Base-by-base conservation (phyloP, 2,113 vertebrate species). In the Ceratotherium simum region DNA sequence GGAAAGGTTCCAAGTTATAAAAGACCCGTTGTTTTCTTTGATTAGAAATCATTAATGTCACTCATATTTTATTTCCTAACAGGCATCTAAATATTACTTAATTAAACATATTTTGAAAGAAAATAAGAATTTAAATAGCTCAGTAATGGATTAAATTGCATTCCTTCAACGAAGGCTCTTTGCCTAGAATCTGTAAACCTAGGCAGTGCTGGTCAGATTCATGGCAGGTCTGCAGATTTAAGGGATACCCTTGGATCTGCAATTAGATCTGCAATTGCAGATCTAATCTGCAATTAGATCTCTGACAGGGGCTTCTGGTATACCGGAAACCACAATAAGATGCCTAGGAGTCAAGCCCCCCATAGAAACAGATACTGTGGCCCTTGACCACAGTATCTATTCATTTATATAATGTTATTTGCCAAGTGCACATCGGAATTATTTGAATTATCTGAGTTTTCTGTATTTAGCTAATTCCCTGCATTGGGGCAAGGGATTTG, bases 21-120 rank as follows among this genome's bases (percentile, higher is more conserved):
- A 94, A n/a, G 46, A 88, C 70, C 36, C 48, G 21, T 76, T 97
- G 36, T 84, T 42, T 86, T 54, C 36, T 67, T 42, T 84, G 27
- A 84, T 89, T 81, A 92, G 36, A 64, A 36, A 42, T 72, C 46
- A 27, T 54, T 84, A 89, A 58, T 18, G 5, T 65, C 65, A 64
- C 21, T 91, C 31, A 5, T 48, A 84, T 33, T 89, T 97, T 84
- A 84, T 67, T 85, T 84, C 67, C 70, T 76, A 62, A 29, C 6
- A 87, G 54, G 11, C 29, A 78, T 73, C 42, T 90, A 86, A 82
- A 60, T 82, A 33, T 78, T 70, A 39, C 51, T 88, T 93, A 90
- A 80, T 83, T 83, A 89, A 95, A n/a, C 69, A 5, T 81, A 83
- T 96, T 89, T 93, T 89, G 83, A 97, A 94, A 75, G 36, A 58